phyloP scores from a whole-genome alignment of 1,140 invertebrate species.

The Holcopasites calliopsidis region DNA sequence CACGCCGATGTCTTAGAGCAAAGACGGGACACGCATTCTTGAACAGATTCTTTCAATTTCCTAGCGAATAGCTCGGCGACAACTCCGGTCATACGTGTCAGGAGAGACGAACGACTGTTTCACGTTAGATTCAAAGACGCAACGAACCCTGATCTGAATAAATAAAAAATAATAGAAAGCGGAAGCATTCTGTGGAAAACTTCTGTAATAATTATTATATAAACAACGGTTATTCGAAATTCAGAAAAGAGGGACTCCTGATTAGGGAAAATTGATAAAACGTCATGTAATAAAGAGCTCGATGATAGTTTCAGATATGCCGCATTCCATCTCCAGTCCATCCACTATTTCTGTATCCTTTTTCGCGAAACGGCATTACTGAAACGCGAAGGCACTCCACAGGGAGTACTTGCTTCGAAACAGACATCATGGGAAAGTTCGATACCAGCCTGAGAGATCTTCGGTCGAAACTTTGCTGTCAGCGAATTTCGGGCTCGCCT shows the following conservation, averaged over 20 bases:
- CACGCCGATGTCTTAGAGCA: neutral
- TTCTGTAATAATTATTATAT: too few relatives aligned
- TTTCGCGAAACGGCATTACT: neutral
- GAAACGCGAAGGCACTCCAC: neutral
- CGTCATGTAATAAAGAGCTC: slow-evolving; percentile 1
- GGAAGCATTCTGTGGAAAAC: too few relatives aligned
- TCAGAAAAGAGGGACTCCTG: neutral
- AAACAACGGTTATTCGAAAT: neutral
- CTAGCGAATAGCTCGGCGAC: slow-evolving; percentile 41
- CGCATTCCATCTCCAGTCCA: neutral
- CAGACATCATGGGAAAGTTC: neutral
- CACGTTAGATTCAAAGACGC: neutral
- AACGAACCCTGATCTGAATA: neutral
- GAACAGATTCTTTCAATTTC: slow-evolving; percentile 53
- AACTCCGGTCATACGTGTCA: slow-evolving; percentile 39
- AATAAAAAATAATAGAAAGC: too few relatives aligned
- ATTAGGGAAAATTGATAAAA: neutral
- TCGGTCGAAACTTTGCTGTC: neutral
- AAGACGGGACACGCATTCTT: slow-evolving; percentile 29
- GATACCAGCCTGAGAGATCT: neutral
- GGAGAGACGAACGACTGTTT: slow-evolving; percentile 6
- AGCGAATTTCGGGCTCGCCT: neutral
- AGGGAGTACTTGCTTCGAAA: neutral
- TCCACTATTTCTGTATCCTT: neutral
- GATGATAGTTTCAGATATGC: neutral